A percentile compares a stretch with the other conserved stretches of the same genome.
Conservation (phyloP, 2,113 vertebrate genomes). For the Cyanistes caeruleus region DNA sequence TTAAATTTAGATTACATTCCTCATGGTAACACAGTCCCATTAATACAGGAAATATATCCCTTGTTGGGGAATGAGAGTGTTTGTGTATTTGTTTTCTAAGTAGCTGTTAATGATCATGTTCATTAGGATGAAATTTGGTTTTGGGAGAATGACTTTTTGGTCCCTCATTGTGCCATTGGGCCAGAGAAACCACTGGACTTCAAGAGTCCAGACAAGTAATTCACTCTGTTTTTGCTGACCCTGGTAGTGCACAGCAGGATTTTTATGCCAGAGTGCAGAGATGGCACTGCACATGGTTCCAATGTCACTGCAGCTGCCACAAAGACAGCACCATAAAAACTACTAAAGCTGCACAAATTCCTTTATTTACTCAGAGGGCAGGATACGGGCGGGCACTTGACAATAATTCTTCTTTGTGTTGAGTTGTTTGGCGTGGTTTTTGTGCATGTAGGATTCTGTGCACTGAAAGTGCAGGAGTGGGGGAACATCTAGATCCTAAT, state of each 20-base stretch:
- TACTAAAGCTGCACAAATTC: background rate
- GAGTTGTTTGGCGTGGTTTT: background rate
- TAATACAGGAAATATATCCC: background rate
- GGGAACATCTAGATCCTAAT: background rate
- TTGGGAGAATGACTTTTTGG: background rate
- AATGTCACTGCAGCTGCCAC: background rate
- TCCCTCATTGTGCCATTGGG: background rate
- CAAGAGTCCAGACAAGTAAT: background rate
- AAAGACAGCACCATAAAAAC: background rate
- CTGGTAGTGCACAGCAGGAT: background rate
- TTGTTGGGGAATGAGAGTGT: background rate
- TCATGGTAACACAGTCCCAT: background rate
- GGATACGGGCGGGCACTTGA: background rate
- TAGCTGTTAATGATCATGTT: background rate
- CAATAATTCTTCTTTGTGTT: background rate
- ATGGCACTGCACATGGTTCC: accelerated
- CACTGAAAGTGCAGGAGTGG: no score
- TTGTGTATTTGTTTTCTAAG: background rate
- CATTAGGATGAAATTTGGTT: background rate
- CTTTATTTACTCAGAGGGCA: background rate
- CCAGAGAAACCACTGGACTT: background rate
- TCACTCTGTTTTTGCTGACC: background rate
- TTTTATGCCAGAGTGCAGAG: background rate
- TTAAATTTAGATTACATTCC: background rate
- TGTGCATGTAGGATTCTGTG: background rate